Evolutionary conservation across 30 jellyfish, hydroid and myxozoan species (phyloP).

Genomic region (Rhopilema esculentum): DNA sequence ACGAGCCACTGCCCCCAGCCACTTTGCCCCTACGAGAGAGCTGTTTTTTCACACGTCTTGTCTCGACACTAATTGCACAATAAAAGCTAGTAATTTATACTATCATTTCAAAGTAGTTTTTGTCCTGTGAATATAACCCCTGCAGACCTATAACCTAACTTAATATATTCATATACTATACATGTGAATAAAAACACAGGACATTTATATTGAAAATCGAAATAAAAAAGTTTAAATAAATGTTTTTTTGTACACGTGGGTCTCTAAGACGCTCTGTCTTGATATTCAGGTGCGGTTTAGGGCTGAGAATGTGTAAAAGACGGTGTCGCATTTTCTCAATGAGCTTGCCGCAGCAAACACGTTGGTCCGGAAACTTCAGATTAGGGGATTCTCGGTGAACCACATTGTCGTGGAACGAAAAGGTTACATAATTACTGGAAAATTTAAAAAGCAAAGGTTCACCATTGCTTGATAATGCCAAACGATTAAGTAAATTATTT

Average conservation of each 20-base stretch:
- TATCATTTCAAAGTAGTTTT: conserved; percentile 1
- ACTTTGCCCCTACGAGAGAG: too few relatives aligned
- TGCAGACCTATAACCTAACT: conserved; percentile 13
- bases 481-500: too few relatives aligned
- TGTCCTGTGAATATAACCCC: conserved; percentile 37
- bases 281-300: not conserved
- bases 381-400: not conserved
- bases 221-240: conserved; percentile 44
- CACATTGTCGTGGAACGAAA: not conserved
- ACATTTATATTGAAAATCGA: conserved; percentile 16
- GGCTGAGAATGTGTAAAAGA: not conserved
- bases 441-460: not conserved
- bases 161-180: conserved; percentile 39
- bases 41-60: not conserved
- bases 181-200: conserved; percentile 69
- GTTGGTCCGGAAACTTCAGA: not conserved
- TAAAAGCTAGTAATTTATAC: not conserved
- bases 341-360: not conserved
- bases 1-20: too few relatives aligned
- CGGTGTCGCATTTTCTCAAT: not conserved
- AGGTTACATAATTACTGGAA: not conserved
- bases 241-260: conserved; percentile 17
- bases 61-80: not conserved
- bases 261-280: not conserved
- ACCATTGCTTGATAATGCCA: too few relatives aligned